Evolutionary conservation across 2,888 invertebrate genomes (phyloP).

Genomic region (Netelia melanura): DNA sequence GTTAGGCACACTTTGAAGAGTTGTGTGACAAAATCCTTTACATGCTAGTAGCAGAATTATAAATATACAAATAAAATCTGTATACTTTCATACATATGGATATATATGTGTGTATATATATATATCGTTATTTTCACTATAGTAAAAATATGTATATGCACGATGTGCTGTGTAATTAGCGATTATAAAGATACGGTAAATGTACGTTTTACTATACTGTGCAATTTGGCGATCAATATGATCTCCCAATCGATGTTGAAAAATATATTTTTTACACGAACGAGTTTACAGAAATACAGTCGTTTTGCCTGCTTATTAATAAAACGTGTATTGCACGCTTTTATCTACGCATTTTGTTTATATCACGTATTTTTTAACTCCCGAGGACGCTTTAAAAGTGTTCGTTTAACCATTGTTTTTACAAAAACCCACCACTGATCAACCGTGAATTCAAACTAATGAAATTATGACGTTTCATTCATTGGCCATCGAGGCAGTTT

Average conservation of each 20-base stretch:
- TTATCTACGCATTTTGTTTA: neutral
- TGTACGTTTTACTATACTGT: conserved; percentile 73
- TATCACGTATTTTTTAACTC: neutral
- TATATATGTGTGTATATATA: conserved; percentile 8
- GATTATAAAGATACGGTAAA: conserved; percentile 71
- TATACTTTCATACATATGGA: conserved; percentile 7
- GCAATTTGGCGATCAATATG: conserved; percentile 75
- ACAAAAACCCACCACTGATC: neutral
- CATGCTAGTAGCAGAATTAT: conserved; percentile 52
- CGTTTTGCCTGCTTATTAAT: conserved; percentile 55
- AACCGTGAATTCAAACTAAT: neutral
- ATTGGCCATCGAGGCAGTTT: conserved; percentile 58
- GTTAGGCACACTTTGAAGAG: conserved; percentile 21
- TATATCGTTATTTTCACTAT: conserved; percentile 36
- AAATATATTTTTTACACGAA: conserved; percentile 84
- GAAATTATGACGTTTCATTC: conserved; percentile 21
- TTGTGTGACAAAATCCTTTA: conserved; percentile 40
- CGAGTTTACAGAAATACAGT: conserved; percentile 77
- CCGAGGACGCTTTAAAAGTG: neutral
- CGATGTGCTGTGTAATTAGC: conserved; percentile 71
- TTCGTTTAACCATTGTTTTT: neutral
- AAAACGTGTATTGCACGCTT: neutral
- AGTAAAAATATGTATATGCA: conserved; percentile 54
- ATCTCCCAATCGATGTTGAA: conserved; percentile 78
- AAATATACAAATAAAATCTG: conserved; percentile 64